phyloP scores from a whole-genome alignment of 2,888 invertebrate genomes.

The Dicyrtoma fusca region DNA sequence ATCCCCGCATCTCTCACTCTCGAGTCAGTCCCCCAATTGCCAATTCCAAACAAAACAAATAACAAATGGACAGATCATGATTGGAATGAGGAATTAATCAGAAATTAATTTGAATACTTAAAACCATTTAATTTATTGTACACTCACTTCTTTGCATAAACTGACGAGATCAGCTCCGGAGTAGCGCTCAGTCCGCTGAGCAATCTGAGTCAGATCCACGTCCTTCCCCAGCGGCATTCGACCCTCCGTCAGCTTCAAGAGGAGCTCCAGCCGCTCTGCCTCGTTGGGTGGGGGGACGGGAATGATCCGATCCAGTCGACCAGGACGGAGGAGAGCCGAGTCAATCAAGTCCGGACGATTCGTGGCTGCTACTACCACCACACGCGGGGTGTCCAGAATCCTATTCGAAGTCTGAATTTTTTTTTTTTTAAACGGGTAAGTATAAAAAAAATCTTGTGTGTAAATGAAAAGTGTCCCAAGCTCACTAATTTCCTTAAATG shows the following conservation, averaged over 20 bases:
- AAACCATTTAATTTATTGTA: not conserved
- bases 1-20: too few species aligned
- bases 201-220: constrained; percentile 61
- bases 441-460: too few species aligned
- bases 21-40: too few species aligned
- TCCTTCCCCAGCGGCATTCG: constrained; percentile 61
- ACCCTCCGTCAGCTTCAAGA: constrained; percentile 61
- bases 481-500: too few species aligned
- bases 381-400: constrained; percentile 56
- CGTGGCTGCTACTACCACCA: constrained; percentile 69
- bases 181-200: constrained; percentile 62
- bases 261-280: constrained; percentile 62
- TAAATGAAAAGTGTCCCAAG: too few species aligned
- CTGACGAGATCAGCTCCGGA: constrained; percentile 70
- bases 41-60: not conserved
- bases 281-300: constrained; percentile 67
- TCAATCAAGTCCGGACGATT: constrained; percentile 70
- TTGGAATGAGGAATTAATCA: not conserved
- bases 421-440: too few species aligned
- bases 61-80: not conserved
- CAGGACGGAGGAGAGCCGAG: constrained; percentile 67
- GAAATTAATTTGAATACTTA: too few species aligned
- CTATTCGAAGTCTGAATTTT: not conserved
- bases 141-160: constrained; percentile 65
- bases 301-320: constrained; percentile 67